Percentiles rank a stretch among this genome's conserved stretches.
phyloP scores from a whole-genome alignment of 1,140 invertebrate genomes.

The Cotesia vestalis region DNA sequence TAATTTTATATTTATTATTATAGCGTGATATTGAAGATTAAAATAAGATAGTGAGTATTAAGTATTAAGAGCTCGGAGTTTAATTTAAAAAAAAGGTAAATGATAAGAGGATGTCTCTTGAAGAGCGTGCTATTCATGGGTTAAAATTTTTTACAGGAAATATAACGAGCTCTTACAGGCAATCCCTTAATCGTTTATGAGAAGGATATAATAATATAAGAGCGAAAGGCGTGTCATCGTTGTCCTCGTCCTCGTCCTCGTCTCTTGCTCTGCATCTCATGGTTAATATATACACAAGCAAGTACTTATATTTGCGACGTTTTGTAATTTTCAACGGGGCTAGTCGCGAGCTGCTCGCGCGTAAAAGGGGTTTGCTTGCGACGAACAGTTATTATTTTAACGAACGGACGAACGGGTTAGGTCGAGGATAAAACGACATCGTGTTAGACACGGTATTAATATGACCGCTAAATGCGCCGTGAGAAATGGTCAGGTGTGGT shows the following conservation, averaged over 20 bases:
- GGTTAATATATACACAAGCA: background rate
- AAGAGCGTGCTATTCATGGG: too few species aligned
- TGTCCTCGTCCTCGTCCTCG: background rate
- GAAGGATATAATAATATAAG: constrained; percentile 2
- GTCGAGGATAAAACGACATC: constrained; percentile 26
- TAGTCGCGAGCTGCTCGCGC: background rate
- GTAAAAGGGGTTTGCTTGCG: constrained; percentile 16
- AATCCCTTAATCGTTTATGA: constrained; percentile 30
- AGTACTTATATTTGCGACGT: constrained; percentile 1
- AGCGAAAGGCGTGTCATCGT: constrained; percentile 21
- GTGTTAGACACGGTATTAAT: constrained; percentile 47
- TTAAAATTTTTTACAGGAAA: constrained; percentile 6
- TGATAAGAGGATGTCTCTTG: constrained; percentile 1
- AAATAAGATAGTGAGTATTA: too few species aligned
- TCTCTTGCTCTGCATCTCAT: background rate
- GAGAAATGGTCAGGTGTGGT: constrained; percentile 53
- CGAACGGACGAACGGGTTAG: constrained; percentile 36
- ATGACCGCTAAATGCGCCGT: constrained; percentile 45
- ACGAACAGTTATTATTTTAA: constrained; percentile 52
- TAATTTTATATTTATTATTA: too few species aligned
- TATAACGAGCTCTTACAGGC: constrained; percentile 10
- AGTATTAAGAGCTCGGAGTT: too few species aligned
- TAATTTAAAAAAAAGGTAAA: background rate
- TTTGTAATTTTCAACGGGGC: constrained; percentile 33
- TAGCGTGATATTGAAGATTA: too few species aligned